These are phyloP conservation scores for Sebastes diaconus DNA, from an alignment of 2,797 vertebrate genomes.

Conservation along the genomic window DNA sequence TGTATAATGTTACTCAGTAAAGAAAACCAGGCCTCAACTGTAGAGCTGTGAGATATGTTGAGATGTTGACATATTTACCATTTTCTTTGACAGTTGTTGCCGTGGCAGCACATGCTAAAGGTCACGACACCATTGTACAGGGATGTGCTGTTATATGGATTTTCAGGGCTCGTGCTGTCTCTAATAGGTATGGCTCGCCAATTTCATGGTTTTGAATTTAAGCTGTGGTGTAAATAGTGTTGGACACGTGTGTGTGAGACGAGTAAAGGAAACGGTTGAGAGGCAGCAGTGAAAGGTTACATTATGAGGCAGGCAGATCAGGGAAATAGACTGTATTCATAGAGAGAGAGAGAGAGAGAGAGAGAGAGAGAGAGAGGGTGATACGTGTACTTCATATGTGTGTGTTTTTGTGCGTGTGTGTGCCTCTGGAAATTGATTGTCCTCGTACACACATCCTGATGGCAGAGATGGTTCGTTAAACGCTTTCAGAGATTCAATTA, in stretches of 20 bases:
- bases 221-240: neutral
- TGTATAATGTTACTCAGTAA: neutral
- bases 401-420: constrained; percentile 7
- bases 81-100: neutral
- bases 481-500: constrained; percentile 62
- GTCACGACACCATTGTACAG: neutral
- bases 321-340: neutral
- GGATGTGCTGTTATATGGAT: neutral
- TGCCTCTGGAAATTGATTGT: constrained; percentile 43
- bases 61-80: neutral
- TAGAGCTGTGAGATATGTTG: neutral
- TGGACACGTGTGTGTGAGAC: neutral
- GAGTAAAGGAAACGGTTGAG: neutral
- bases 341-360: neutral
- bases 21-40: neutral
- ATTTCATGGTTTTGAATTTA: neutral
- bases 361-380: neutral
- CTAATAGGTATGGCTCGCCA: neutral
- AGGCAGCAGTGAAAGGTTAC: neutral
- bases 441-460: constrained; percentile 19
- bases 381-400: too few relatives aligned
- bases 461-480: constrained; percentile 52
- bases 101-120: constrained; percentile 10
- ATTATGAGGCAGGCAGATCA: neutral
- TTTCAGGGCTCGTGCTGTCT: neutral